Base-by-base conservation (phyloP, 2,113 vertebrate species). In the Arenaria interpres region DNA sequence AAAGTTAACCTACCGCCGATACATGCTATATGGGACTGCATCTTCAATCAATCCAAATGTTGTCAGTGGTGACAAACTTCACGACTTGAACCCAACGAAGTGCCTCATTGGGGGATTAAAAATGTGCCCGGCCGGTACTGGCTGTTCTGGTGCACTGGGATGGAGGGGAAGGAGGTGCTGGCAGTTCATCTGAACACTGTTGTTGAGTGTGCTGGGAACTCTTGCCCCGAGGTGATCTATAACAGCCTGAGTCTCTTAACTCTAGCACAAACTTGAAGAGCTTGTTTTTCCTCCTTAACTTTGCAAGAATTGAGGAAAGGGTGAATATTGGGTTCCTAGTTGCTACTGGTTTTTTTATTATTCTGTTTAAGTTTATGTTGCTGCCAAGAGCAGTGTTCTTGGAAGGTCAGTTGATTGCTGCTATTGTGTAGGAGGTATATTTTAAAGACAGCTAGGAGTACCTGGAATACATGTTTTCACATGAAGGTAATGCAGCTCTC, bases 61-160 rank as follows among this genome's bases (percentile, higher is more conserved):
- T 80, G 20, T 37, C 43, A 51, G 27, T n/a, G 41, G 67, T 73
- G 63, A 27, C 12, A 22, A 80, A 83, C n/a, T 72, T 77, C 7
- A 9, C 0, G 3, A 18, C 25, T 64, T 69, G 62, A 64, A 43
- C 12, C 6, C 64, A 45, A 12, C 19, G 0, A 10, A 32, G 43
- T n/a, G 30, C 69, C 27, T 60, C 43, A 4, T 0, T 45, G 45
- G 39, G n/a, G 41, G 62, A 46, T 32, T 45, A 41, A n/a, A 75
- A 23, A 37, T 25, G 41, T 1, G 1, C 27, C 39, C 41, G 69
- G 27, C 22, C 33, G 0, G 0, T 46, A 1, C 7, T 21, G 35
- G 17, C 54, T 59, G n/a, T 2, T 85, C 20, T 5, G 16, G 59
- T 50, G 23, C 0, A 0, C 41, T 54, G 59, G 74, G 59, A 9